Evolutionary conservation across 2,888 invertebrate genomes (phyloP).

Genomic region (Nomada flava): DNA sequence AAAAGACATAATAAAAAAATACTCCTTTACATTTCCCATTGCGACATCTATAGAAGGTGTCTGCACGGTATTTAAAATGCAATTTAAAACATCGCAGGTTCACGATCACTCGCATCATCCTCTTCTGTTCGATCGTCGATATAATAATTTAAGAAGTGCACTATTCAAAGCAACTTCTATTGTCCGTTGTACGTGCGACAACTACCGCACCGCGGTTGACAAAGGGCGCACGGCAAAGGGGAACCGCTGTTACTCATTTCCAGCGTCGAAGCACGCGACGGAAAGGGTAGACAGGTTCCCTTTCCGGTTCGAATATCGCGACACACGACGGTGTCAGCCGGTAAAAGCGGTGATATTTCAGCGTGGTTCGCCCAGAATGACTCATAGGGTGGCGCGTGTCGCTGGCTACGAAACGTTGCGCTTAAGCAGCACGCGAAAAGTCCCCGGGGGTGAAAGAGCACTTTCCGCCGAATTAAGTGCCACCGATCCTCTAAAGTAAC

Average conservation of each 20-base stretch:
- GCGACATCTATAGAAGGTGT: no score
- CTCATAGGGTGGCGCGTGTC: conserved; percentile 24
- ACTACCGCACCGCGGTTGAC: not conserved
- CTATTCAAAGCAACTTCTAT: no score
- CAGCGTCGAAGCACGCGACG: conserved; percentile 18
- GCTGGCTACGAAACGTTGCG: not conserved
- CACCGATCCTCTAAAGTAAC: conserved; percentile 51
- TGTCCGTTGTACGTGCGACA: no score
- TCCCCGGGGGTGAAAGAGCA: conserved; percentile 44
- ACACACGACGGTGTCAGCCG: conserved; percentile 19
- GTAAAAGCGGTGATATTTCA: conserved; percentile 64
- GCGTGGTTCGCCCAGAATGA: conserved; percentile 38
- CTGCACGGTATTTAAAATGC: no score
- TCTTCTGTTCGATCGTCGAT: no score
- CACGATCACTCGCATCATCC: no score
- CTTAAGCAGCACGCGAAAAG: conserved; percentile 44
- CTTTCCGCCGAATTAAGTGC: conserved; percentile 60
- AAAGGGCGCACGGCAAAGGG: not conserved
- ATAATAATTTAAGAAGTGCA: no score
- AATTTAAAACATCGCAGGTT: no score
- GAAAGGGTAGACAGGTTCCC: conserved; percentile 10
- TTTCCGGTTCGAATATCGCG: conserved; percentile 23
- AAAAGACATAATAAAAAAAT: no score
- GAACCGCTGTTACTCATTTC: conserved; percentile 6
- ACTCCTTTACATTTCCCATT: no score